Percentiles rank a stretch among this genome's conserved stretches.
Evolutionary conservation across 2,888 invertebrate species (phyloP).

Genomic region (Diaprepes abbreviatus): DNA sequence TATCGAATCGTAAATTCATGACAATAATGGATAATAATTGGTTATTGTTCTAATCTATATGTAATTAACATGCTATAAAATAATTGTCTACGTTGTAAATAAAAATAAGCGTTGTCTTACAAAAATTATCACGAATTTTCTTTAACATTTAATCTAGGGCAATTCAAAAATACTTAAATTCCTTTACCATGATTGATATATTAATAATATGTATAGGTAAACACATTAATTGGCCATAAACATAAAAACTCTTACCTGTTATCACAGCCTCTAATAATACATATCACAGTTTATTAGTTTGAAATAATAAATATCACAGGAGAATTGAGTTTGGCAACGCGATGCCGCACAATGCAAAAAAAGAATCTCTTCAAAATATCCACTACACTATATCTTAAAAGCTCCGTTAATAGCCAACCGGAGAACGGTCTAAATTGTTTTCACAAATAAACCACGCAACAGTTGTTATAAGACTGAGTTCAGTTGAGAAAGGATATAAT

Average conservation of each 20-base stretch:
- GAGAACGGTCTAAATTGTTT: slow-evolving; percentile 5
- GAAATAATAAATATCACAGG: slow-evolving; percentile 25
- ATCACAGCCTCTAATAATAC: slow-evolving; percentile 25
- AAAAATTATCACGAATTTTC: too few species aligned
- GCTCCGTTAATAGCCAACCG: not conserved
- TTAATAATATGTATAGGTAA: too few species aligned
- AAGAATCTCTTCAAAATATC: not conserved
- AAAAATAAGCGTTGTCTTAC: too few species aligned
- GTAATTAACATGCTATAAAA: not conserved
- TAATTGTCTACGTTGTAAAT: too few species aligned
- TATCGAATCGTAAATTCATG: not conserved
- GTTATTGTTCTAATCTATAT: not conserved
- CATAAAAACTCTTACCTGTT: slow-evolving; percentile 11
- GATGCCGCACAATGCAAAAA: slow-evolving; percentile 1
- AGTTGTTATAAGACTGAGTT: slow-evolving; percentile 39
- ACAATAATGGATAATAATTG: not conserved
- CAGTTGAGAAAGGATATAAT: slow-evolving; percentile 27
- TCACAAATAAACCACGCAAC: slow-evolving; percentile 29
- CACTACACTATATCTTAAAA: not conserved
- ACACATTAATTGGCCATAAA: not conserved
- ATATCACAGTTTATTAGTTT: slow-evolving; percentile 24
- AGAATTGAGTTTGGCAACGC: slow-evolving; percentile 5
- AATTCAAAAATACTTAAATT: too few species aligned
- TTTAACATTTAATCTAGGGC: too few species aligned
- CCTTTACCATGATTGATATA: too few species aligned